A percentile compares a stretch with the other conserved stretches of the same genome.
Conservation (phyloP, 2,888 invertebrate species). For the Drosophila kanekoi region DNA sequence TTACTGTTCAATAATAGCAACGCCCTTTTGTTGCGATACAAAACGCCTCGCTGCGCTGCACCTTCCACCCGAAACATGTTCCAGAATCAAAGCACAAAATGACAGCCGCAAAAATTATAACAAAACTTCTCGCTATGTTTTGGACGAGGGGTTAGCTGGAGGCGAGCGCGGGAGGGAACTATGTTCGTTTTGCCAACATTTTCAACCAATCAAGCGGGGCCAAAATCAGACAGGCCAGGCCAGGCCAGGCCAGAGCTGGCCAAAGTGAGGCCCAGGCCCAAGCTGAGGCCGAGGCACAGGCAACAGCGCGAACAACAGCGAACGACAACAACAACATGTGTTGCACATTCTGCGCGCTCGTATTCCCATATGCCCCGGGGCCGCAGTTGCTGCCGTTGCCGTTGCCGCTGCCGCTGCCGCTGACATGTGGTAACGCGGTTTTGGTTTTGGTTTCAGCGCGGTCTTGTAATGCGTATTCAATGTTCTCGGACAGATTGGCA, state of each 20-base stretch:
- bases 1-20: constrained; percentile 46
- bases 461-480: constrained; percentile 82
- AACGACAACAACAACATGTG: constrained; percentile 73
- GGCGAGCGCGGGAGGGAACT: background rate
- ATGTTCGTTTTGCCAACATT: constrained; percentile 64
- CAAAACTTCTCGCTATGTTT: constrained; percentile 60
- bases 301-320: constrained; percentile 59
- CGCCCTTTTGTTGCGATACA: constrained; percentile 47
- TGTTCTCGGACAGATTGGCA: constrained; percentile 70
- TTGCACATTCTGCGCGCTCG: constrained; percentile 69
- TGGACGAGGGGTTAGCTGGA: constrained; percentile 3
- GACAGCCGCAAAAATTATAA: constrained; percentile 76
- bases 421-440: constrained; percentile 81
- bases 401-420: constrained; percentile 51
- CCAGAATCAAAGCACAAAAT: constrained; percentile 69
- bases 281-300: constrained; percentile 18
- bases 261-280: constrained; percentile 22
- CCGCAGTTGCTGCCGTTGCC: constrained; percentile 31
- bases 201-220: constrained; percentile 75
- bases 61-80: constrained; percentile 26
- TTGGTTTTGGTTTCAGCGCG: constrained; percentile 73
- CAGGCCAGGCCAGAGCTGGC: constrained; percentile 24
- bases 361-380: constrained; percentile 65
- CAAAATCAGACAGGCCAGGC: constrained; percentile 64
- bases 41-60: constrained; percentile 20